phyloP scores from a whole-genome alignment of 37 sponge, comb jelly and placozoan genomes.

The Theonella swinhoei region DNA sequence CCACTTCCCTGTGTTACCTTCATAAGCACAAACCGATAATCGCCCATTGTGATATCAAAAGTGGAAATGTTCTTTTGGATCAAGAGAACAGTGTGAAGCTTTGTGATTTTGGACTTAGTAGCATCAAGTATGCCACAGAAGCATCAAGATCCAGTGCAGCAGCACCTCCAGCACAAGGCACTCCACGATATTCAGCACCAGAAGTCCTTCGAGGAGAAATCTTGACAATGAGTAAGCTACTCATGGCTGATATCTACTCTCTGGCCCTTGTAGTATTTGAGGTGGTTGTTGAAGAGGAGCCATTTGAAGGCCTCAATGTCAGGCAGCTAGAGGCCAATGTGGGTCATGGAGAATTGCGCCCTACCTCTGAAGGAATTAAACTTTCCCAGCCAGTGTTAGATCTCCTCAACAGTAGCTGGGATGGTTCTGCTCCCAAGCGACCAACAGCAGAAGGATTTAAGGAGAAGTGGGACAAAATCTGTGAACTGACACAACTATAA shows the following conservation, averaged over 20 bases:
- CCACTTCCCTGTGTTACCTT: slow-evolving; percentile 31
- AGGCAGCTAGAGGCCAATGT: slow-evolving; percentile 40
- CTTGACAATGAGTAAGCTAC: slow-evolving; percentile 10
- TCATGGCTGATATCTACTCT: slow-evolving; percentile 47
- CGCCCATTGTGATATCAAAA: slow-evolving; percentile 55
- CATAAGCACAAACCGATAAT: slow-evolving; percentile 21
- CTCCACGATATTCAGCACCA: slow-evolving; percentile 58
- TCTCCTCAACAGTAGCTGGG: slow-evolving; percentile 45
- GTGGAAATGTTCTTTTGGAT: slow-evolving; percentile 45
- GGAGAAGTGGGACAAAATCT: slow-evolving; percentile 18
- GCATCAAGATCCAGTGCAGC: slow-evolving; percentile 11
- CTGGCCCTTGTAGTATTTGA: slow-evolving; percentile 53
- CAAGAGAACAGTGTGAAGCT: slow-evolving; percentile 34
- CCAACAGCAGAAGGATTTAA: slow-evolving; percentile 27
- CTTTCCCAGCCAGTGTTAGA: slow-evolving; percentile 17
- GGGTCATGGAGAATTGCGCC: slow-evolving; percentile 12
- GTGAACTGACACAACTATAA: no score
- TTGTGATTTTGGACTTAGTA: slow-evolving; percentile 41
- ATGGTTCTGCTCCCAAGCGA: slow-evolving; percentile 13
- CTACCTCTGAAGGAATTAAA: neutral
- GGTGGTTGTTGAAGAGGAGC: slow-evolving; percentile 45
- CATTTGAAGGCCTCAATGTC: slow-evolving; percentile 36
- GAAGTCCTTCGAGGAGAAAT: slow-evolving; percentile 59
- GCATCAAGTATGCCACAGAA: slow-evolving; percentile 18
- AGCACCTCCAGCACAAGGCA: slow-evolving; percentile 29